These are phyloP conservation scores for Protosalanx chinensis DNA, from an alignment of 2,797 vertebrate species.

Conservation along the genomic window DNA sequence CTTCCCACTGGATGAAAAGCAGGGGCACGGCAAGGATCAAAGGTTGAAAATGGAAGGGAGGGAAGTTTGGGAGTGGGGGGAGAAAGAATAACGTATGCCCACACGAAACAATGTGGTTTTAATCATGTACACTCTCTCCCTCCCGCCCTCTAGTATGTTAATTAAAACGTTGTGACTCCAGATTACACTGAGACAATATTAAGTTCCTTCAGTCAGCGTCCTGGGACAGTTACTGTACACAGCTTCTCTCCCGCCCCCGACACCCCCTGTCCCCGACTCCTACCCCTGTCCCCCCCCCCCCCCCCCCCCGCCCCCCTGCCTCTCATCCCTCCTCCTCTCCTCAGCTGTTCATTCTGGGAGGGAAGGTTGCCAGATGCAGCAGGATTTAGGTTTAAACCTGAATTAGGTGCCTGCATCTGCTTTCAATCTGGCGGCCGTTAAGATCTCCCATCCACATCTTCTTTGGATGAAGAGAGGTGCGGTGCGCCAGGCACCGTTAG, in stretches of 20 bases:
- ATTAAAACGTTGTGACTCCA: slow-evolving; percentile 69
- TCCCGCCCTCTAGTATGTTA: slow-evolving; percentile 45
- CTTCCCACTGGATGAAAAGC: neutral
- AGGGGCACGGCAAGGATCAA: slow-evolving; percentile 17
- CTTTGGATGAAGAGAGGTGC: slow-evolving; percentile 51
- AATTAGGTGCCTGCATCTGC: slow-evolving; percentile 72
- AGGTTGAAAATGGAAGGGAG: neutral
- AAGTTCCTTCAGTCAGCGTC: slow-evolving; percentile 50
- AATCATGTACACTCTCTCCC: slow-evolving; percentile 53
- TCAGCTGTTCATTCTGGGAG: slow-evolving; percentile 43
- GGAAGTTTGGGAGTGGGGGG: neutral
- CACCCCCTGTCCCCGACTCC: neutral
- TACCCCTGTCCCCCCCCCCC: slow-evolving; percentile 21
- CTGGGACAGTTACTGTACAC: slow-evolving; percentile 42
- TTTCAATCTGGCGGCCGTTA: slow-evolving; percentile 68
- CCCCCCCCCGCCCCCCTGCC: slow-evolving; percentile 3
- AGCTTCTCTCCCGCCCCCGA: slow-evolving; percentile 19
- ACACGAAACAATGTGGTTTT: slow-evolving; percentile 60
- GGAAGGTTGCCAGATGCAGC: slow-evolving; percentile 55
- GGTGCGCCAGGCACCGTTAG: slow-evolving; percentile 38
- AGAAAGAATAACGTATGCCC: slow-evolving; percentile 52
- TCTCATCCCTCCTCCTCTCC: slow-evolving; percentile 23
- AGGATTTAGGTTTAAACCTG: slow-evolving; percentile 67
- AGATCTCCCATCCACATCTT: slow-evolving; percentile 58
- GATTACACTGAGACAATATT: slow-evolving; percentile 61